phyloP scores from a whole-genome alignment of 2,113 vertebrate species.

The Pardalotus punctatus region DNA sequence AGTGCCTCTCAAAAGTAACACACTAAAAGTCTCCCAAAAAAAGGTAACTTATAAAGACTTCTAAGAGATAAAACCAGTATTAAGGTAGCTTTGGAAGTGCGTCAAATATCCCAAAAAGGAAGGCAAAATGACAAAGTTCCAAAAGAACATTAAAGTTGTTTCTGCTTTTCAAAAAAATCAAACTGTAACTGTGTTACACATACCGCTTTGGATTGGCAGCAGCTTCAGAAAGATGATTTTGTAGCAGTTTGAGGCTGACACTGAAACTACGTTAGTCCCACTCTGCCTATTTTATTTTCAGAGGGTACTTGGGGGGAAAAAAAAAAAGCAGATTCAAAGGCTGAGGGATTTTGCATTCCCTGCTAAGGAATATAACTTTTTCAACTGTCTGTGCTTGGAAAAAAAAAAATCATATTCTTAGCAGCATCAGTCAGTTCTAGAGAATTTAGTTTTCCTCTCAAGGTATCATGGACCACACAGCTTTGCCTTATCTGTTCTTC shows the following conservation, averaged over 20 bases:
- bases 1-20: neutral
- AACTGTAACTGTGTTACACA: neutral
- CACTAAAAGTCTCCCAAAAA: neutral
- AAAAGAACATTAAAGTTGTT: neutral
- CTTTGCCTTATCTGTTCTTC: neutral
- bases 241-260: neutral
- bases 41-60: neutral
- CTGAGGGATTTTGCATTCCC: neutral
- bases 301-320: accelerated
- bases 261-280: neutral
- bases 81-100: neutral
- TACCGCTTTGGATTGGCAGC: neutral
- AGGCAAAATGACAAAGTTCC: neutral
- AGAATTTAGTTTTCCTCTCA: neutral
- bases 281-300: neutral
- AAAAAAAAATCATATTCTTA: neutral
- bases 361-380: neutral
- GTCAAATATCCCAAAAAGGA: neutral
- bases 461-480: neutral
- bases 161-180: neutral
- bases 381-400: neutral
- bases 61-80: neutral
- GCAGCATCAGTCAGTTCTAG: neutral
- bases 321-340: neutral
- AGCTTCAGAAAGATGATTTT: neutral